These are phyloP conservation scores for Atherinosoma microstoma DNA, from an alignment of 2,797 vertebrate genomes.

Conservation along the genomic window DNA sequence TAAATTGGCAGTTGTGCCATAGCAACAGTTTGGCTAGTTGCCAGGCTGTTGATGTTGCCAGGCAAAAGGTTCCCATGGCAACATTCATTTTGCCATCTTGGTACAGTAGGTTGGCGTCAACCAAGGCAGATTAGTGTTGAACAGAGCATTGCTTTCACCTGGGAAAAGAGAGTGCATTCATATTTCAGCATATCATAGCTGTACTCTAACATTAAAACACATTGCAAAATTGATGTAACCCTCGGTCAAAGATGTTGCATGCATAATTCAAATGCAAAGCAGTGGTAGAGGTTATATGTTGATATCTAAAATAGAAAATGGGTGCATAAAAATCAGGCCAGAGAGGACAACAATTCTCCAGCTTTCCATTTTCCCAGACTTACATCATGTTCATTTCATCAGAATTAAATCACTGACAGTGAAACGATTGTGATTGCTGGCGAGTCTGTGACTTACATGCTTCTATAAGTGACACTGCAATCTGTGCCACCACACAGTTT, in stretches of 20 bases:
- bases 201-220: constrained; percentile 26
- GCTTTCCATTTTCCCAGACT: constrained; percentile 19
- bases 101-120: constrained; percentile 70
- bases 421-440: constrained; percentile 4
- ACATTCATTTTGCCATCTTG: constrained; percentile 81
- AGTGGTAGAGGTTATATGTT: constrained; percentile 9
- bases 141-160: constrained; percentile 66
- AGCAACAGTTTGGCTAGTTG: constrained; percentile 86
- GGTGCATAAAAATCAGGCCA: constrained; percentile 30
- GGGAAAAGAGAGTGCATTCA: constrained; percentile 43
- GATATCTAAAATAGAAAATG: constrained; percentile 16
- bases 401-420: constrained; percentile 6
- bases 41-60: constrained; percentile 85
- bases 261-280: constrained; percentile 9
- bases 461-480: constrained; percentile 9
- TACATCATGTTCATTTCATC: constrained; percentile 37
- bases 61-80: constrained; percentile 86
- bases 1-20: constrained; percentile 84
- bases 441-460: constrained; percentile 4
- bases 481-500: constrained; percentile 24
- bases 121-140: constrained; percentile 72
- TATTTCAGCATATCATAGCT: constrained; percentile 57
- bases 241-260: constrained; percentile 22
- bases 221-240: constrained; percentile 20
- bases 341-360: constrained; percentile 22